Evolutionary conservation across 2,797 vertebrate species (phyloP), one percentile per base, ranked within the genome.

Genomic region (Ambastaia sidthimunki): DNA sequence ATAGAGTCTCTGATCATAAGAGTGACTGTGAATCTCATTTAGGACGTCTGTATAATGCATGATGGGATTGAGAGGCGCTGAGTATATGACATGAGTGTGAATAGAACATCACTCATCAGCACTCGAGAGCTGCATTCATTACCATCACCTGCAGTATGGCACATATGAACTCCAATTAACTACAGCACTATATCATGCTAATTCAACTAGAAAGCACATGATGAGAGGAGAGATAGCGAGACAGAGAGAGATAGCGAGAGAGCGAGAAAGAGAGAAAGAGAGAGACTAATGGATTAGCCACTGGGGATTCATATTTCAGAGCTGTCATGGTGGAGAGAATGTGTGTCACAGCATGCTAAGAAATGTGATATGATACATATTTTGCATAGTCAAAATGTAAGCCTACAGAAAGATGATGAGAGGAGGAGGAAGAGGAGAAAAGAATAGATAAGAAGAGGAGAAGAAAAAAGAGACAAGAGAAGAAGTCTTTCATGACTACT

Each of bases 261-360:
- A 25, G 23, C 1, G 59, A 62, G 25, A 62, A 23, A 25, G 12
- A 62, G 60, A 31, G 13, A 37, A 41, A 67, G 60, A 54, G 78
- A 63, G 65, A 68, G 73, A 69, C 25, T 25, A 52, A 92, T 90
- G 84, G 85, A 87, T 86, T 79, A 81, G 78, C 84, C 81, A 55
- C 86, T 80, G 7, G 84, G 82, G 85, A 81, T 88, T 76, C 85
- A 90, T 90, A 86, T 80, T 88, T 92, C 90, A 92, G 72, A 71
- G 50, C 69, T 72, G 77, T 84, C 83, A 80, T 78, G 87, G 84
- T 83, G 84, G 85, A 87, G 60, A 57, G 71, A 60, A 74, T 88
- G 80, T 80, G 65, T 89, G 73, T 89, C 82, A 84, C 74, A 81
- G 75, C 66, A 81, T 34, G 75, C 59, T 72, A 57, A 85, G 77